phyloP scores from a whole-genome alignment of 2,888 invertebrate species.

The Cheilosia grossa region DNA sequence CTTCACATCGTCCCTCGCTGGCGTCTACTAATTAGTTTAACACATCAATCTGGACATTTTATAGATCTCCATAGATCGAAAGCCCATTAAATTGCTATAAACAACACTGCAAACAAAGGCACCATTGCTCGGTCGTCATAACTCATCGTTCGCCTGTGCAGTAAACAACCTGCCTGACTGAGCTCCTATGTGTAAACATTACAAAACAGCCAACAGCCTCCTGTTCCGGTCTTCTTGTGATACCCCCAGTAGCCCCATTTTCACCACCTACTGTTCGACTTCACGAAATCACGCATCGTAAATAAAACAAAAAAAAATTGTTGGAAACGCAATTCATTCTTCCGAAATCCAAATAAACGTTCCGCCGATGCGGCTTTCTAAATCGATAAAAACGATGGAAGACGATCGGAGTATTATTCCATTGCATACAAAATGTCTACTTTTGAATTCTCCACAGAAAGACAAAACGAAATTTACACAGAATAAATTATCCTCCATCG shows the following conservation, averaged over 20 bases:
- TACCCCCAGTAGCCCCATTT: conserved; percentile 45
- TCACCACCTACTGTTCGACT: conserved; percentile 56
- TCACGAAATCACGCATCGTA: conserved; percentile 56
- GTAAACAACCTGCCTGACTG: conserved; percentile 48
- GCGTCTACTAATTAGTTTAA: conserved; percentile 48
- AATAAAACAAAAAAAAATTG: conserved; percentile 43
- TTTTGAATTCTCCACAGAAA: conserved; percentile 44
- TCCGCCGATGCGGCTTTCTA: conserved; percentile 37
- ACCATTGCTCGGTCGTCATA: conserved; percentile 44
- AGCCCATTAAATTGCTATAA: conserved; percentile 62
- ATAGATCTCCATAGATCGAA: conserved; percentile 65
- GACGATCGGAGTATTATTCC: conserved; percentile 20
- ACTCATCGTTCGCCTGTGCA: conserved; percentile 43
- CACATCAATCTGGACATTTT: conserved; percentile 53
- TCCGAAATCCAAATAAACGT: conserved; percentile 64
- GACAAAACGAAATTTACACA: conserved; percentile 21
- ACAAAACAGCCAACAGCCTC: conserved; percentile 59
- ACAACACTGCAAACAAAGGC: conserved; percentile 51
- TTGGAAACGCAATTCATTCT: conserved; percentile 62
- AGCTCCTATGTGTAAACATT: conserved; percentile 52
- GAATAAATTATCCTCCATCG: conserved; percentile 59
- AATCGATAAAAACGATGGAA: conserved; percentile 47
- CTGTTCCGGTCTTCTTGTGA: conserved; percentile 44
- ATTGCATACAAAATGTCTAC: conserved; percentile 58
- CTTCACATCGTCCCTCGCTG: neutral